A percentile compares a stretch with the other conserved stretches of the same genome.
Evolutionary conservation across 2,113 vertebrate genomes (phyloP).

Genomic region (Tringa solitaria): DNA sequence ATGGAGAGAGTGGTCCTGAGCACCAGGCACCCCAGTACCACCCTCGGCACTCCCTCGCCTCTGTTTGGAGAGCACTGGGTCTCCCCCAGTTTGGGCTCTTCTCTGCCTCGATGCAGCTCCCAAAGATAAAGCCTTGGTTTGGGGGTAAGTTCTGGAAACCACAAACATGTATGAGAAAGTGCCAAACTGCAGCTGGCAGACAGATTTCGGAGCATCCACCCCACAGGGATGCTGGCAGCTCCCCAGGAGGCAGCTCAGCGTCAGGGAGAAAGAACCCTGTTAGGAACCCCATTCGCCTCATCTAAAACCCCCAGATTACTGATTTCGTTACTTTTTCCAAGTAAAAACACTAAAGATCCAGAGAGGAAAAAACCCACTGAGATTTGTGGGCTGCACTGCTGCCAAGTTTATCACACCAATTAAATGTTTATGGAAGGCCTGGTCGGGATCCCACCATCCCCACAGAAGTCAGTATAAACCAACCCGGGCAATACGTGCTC

Average conservation of each 20-base stretch:
- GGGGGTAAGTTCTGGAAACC: neutral
- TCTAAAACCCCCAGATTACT: neutral
- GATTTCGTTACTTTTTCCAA: neutral
- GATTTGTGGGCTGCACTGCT: neutral
- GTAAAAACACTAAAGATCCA: neutral
- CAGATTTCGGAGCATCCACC: neutral
- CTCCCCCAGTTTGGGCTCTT: neutral
- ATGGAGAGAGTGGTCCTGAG: neutral
- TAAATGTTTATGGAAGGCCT: neutral
- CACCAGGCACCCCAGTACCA: fast-evolving
- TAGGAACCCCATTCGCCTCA: neutral
- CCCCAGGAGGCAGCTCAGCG: neutral
- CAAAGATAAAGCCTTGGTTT: too few relatives aligned
- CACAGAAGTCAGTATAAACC: neutral
- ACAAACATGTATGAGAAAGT: fast-evolving
- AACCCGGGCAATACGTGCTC: fast-evolving
- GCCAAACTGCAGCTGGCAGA: neutral
- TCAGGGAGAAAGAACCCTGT: neutral
- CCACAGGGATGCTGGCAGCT: neutral
- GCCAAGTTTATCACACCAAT: neutral
- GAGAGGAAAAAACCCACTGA: neutral
- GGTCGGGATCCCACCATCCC: neutral
- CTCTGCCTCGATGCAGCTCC: neutral
- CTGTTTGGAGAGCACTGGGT: too few relatives aligned
- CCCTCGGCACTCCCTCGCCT: too few relatives aligned